Evolutionary conservation across 2,888 invertebrate species (phyloP), one percentile per base, ranked within the genome.

Genomic region (Tetragonisca angustula): DNA sequence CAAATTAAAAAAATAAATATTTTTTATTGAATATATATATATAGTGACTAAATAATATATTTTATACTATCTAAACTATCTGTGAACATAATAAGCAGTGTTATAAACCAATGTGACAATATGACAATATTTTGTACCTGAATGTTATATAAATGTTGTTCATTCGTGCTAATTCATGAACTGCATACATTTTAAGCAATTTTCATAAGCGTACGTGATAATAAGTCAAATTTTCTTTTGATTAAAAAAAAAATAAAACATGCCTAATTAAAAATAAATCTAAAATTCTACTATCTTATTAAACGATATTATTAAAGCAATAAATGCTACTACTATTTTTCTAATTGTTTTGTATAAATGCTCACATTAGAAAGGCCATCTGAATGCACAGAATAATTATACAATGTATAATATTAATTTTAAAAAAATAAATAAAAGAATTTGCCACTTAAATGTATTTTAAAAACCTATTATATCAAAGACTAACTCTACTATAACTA

Each of bases 351-450:
- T 91, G 79, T 91, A 90, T 89, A 88, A 93, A 93, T 93, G 93
- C 93, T 93, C 93, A 93, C 93, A 93, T 93, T 93, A 91, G 92
- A 91, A 91, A 92, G 92, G 92, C 92, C 93, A 89, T 93, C 93
- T 92, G 93, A 87, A 90, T 92, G 93, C 93, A 93, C 90, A 85
- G 90, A 90, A 93, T 88, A 93, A 88, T 92, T 93, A 91, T 88
- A 91, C 89, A 87, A 88, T 88, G 91, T 92, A 83, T 90, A 91
- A 86, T 91, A 89, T 88, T 86, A 91, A 91, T 89, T 70, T 84
- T 77, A 76, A 89, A 70, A 85, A 84, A 76, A 17, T 75, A 68
- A 61, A 61, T 71, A 67, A 59, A 59, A 59, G 56, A 85, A 82
- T 81, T 91, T 92, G 91, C 92, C 92, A 92, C 92, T 93, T 92